phyloP scores from a whole-genome alignment of 2,888 invertebrate species.

The Pandemis cinnamomeana region DNA sequence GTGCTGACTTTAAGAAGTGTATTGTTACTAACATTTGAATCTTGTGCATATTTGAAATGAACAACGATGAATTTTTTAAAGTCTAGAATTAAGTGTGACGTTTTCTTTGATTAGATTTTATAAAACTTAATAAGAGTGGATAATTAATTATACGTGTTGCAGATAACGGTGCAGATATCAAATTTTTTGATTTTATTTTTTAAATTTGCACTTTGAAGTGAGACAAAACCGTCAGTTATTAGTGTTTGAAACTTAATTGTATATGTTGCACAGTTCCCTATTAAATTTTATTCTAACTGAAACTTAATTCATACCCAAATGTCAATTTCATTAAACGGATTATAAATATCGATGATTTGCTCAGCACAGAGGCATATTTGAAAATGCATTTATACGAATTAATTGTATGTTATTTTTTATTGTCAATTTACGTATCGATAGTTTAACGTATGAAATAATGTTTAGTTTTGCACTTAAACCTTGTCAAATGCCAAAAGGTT shows the following conservation, averaged over 20 bases:
- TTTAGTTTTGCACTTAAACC: background rate
- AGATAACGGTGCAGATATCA: background rate
- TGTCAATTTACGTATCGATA: background rate
- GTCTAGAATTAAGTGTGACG: constrained; percentile 14
- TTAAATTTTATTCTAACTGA: too few species aligned
- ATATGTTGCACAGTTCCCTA: background rate
- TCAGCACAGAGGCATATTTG: too few species aligned
- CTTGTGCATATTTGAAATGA: constrained; percentile 35
- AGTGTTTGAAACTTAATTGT: background rate
- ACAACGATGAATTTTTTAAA: constrained; percentile 35
- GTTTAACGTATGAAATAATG: background rate
- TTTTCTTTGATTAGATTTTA: background rate
- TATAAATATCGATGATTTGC: too few species aligned
- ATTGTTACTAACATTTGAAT: constrained; percentile 39
- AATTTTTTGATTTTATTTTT: background rate
- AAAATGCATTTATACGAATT: too few species aligned
- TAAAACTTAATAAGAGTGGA: background rate
- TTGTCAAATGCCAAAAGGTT: background rate
- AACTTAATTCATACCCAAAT: too few species aligned
- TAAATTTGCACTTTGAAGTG: background rate
- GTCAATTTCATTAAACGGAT: too few species aligned
- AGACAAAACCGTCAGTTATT: background rate
- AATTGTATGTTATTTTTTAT: too few species aligned
- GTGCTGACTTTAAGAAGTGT: constrained; percentile 37
- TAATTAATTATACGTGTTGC: background rate